These are phyloP conservation scores for Brachyistius frenatus DNA, from an alignment of 2,113 vertebrate genomes.

Conservation along the genomic window DNA sequence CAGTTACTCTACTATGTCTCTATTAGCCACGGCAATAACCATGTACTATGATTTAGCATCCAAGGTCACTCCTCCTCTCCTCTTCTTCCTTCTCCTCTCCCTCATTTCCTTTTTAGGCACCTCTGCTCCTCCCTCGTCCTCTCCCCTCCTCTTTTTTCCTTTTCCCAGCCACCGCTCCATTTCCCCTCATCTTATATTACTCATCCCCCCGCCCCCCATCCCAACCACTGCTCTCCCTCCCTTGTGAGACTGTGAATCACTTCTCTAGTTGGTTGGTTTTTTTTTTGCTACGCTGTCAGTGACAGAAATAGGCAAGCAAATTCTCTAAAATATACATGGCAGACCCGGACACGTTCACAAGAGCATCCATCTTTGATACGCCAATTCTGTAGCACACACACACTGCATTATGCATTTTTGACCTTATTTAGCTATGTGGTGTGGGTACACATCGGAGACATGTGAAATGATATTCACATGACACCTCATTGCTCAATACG, in stretches of 20 bases:
- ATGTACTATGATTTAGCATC: conserved; percentile 64
- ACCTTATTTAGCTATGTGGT: conserved; percentile 10
- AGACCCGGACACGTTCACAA: conserved; percentile 19
- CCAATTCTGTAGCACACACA: conserved; percentile 8
- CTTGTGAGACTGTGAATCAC: conserved; percentile 53
- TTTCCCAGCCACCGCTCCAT: conserved; percentile 22
- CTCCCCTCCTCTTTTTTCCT: background rate
- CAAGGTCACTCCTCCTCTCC: conserved; percentile 67
- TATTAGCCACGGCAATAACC: conserved; percentile 71
- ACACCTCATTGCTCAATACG: conserved; percentile 12
- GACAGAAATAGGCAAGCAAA: conserved; percentile 45
- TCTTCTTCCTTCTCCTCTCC: conserved; percentile 21
- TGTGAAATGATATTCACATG: conserved; percentile 4
- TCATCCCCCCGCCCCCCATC: background rate
- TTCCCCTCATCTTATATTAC: conserved; percentile 48
- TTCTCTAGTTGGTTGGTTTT: conserved; percentile 32
- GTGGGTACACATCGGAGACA: background rate
- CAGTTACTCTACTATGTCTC: conserved; percentile 54
- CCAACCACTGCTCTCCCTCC: conserved; percentile 31
- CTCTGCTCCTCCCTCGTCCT: conserved; percentile 13
- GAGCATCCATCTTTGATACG: conserved; percentile 60
- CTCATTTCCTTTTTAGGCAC: conserved; percentile 26
- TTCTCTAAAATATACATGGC: conserved; percentile 70
- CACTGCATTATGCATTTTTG: conserved; percentile 57
- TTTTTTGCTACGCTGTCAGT: conserved; percentile 6